A percentile compares a stretch with the other conserved stretches of the same genome.
Conservation (phyloP, 2,113 vertebrate genomes). For the Ciconia stormi region DNA sequence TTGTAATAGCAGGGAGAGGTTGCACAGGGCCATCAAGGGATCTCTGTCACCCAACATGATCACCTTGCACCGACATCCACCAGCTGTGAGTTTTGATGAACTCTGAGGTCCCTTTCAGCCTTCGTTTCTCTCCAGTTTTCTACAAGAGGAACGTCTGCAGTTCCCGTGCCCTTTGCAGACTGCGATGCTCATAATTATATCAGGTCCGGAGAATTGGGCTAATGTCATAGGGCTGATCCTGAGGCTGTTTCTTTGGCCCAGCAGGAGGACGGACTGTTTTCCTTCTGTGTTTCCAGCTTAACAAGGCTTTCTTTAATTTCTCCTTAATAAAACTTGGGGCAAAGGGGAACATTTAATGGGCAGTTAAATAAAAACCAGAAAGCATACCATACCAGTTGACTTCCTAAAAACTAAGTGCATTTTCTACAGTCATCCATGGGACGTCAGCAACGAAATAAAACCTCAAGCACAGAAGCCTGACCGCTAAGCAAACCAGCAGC, state of each 20-base stretch:
- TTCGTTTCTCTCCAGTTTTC: not conserved
- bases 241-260: not conserved
- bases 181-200: not conserved
- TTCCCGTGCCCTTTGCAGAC: not conserved
- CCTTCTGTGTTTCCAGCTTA: not conserved
- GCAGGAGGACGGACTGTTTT: not conserved
- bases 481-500: not conserved
- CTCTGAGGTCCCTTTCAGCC: not conserved
- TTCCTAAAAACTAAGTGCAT: not conserved
- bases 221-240: not conserved
- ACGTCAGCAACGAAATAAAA: not conserved
- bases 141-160: not conserved
- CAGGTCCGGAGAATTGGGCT: not conserved
- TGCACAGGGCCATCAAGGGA: accelerated
- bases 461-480: not conserved
- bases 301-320: constrained; percentile 36
- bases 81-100: not conserved
- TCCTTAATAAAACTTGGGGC: constrained; percentile 36
- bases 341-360: constrained; percentile 4
- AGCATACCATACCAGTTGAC: not conserved
- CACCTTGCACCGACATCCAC: accelerated
- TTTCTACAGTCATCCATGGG: not conserved
- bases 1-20: not conserved
- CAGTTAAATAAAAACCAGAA: constrained; percentile 22
- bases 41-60: not conserved